Base-by-base conservation (phyloP, 2,797 vertebrate genomes). In the Coregonus suidteri region DNA sequence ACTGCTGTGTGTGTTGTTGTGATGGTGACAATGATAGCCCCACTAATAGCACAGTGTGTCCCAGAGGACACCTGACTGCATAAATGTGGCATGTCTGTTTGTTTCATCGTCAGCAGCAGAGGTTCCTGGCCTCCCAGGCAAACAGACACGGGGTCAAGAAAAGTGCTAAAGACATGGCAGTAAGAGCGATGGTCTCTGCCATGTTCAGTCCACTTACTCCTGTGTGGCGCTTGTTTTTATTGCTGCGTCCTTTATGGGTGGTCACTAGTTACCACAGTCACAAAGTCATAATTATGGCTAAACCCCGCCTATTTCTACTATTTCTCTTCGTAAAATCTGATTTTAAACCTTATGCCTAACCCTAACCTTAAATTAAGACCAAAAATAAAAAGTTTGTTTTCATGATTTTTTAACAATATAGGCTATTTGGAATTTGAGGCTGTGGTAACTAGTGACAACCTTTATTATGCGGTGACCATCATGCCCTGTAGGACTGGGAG, bases 21-120 rank as follows among this genome's bases (percentile, higher is more conserved):
- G 72, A 71, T 51, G n/a, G 34, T 56, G 52, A 84, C 76, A 87
- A 84, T 89, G 86, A 89, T 87, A 83, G 81, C 77, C 76, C 54
- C 41, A 67, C 84, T 83, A 88, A 83, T 86, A 89, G 80, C 70
- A 77, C 82, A 65, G 81, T 66, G 82, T 83, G 79, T 59, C 82
- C 74, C 81, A 68, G 0, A 78, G 85, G 91, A 94, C 90, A 93
- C 91, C 91, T 92, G 91, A 91, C 89, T 89, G 89, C 92, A 90
- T 89, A 92, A 93, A 92, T 90, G 91, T 86, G 76, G 77, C 85
- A 79, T 89, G 89, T 91, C 91, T 82, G 86, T 91, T 92, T 92
- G 92, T 85, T 91, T 93, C 92, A 93, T 92, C 77, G 78, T 93
- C 91, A 88, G 88, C 62, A n/a, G 71, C 77, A n/a, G 30, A 52